phyloP scores from a whole-genome alignment of 2,888 invertebrate species.

The Pelosia muscerda region DNA sequence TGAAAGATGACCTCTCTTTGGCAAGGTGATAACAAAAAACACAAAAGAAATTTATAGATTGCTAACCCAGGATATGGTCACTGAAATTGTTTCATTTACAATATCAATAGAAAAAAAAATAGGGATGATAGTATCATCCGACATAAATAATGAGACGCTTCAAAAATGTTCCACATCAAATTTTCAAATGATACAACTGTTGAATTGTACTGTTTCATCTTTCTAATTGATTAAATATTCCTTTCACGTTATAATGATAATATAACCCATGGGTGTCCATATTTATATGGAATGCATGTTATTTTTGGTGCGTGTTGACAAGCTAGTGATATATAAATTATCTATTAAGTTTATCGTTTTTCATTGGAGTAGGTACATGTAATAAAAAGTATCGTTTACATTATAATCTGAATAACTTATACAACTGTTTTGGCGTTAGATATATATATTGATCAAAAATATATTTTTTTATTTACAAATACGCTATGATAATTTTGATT shows the following conservation, averaged over 20 bases:
- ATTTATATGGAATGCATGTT: slow-evolving; percentile 30
- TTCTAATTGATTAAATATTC: slow-evolving; percentile 44
- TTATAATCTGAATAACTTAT: slow-evolving; percentile 27
- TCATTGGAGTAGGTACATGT: slow-evolving; percentile 11
- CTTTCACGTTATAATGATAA: slow-evolving; percentile 38
- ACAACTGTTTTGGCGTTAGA: slow-evolving; percentile 19
- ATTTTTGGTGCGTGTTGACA: slow-evolving; percentile 39
- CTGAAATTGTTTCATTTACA: slow-evolving; percentile 1
- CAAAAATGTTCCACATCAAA: too few relatives aligned
- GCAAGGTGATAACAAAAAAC: slow-evolving; percentile 18
- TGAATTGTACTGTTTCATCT: slow-evolving; percentile 10
- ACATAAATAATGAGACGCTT: too few relatives aligned
- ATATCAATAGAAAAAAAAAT: too few relatives aligned
- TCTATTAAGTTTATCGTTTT: slow-evolving; percentile 31
- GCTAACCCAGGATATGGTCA: slow-evolving; percentile 18
- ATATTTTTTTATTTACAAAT: not conserved
- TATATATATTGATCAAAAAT: not conserved
- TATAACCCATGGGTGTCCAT: slow-evolving; percentile 34
- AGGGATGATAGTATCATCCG: too few relatives aligned
- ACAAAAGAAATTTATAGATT: slow-evolving; percentile 22
- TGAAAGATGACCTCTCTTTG: slow-evolving; percentile 30
- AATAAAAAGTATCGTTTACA: slow-evolving; percentile 14
- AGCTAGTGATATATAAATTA: slow-evolving; percentile 32
- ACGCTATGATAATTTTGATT: too few relatives aligned
- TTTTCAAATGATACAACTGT: not conserved